Base-by-base conservation (phyloP, 2,113 vertebrate species). In the Planiliza haematocheilus region DNA sequence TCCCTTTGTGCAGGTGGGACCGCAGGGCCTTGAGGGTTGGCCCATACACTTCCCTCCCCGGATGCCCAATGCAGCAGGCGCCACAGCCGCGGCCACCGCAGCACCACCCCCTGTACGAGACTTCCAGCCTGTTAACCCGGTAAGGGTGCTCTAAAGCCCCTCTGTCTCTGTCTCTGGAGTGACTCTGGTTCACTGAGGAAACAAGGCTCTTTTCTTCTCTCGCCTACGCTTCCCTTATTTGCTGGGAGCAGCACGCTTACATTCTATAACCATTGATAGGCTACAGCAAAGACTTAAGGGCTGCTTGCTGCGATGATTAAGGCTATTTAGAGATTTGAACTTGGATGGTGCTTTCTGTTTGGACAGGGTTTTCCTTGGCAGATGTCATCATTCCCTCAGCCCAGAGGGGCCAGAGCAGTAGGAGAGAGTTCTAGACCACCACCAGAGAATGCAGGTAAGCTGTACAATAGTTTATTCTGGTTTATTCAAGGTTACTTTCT, bases 11-110 rank as follows among this genome's bases (percentile, higher is more conserved):
- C 94, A 97, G 75, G 93, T 95, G 74, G 57, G 94, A 84, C 94
- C 94, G 88, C 95, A 94, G 1, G 95, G 94, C 84, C 96, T 91
- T 0, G 96, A 98, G 0, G 97, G 96, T 65, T 97, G 97, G 97
- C 95, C 96, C 90, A 88, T 97, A 90, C 94, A 95, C 71, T 97
- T 97, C 87, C 95, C 96, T 0, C 95, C 96, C 2, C 84, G 95
- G 76, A 91, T 96, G 91, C 92, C 94, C 0, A 93, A 92, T 83
- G 87, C 90, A 79, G 87, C 90, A 79, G 91, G 85, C 51, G 80
- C 89, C 67, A 37, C 87, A 52, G 82, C 85, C 70, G 83, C 85
- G 74, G 82, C 86, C 50, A 39, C 89, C 48, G 86, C 85, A 83
- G 91, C 86, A 63, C 94, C 52, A 0, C 93, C 82, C 85, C 91